phyloP scores from a whole-genome alignment of 1,140 invertebrate species.

The Frieseomelitta varia region DNA sequence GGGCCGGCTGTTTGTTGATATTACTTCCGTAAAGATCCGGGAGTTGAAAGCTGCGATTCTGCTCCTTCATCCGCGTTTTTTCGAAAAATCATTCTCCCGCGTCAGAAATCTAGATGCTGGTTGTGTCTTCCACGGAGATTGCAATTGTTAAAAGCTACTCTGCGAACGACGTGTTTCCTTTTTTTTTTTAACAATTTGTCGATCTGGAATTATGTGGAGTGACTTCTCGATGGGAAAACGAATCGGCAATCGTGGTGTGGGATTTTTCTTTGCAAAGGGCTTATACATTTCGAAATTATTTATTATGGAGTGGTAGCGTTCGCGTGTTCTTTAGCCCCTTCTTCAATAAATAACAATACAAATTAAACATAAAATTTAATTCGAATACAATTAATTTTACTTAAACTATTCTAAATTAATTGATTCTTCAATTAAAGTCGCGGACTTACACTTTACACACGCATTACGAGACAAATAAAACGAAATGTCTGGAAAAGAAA shows the following conservation, averaged over 20 bases:
- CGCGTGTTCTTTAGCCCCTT: too few species aligned
- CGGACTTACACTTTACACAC: neutral
- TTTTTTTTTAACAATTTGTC: neutral
- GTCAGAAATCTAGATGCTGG: neutral
- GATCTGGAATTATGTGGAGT: neutral
- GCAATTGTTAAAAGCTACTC: neutral
- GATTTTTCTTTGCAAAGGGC: too few species aligned
- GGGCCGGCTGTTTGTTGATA: constrained; percentile 46
- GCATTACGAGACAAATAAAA: too few species aligned
- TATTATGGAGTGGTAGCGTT: too few species aligned
- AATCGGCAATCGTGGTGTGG: neutral
- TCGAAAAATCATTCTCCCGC: neutral
- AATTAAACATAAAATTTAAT: too few species aligned
- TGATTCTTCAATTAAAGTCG: neutral
- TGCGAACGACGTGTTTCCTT: neutral
- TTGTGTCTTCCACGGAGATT: neutral
- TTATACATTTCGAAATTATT: too few species aligned
- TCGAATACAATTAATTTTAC: too few species aligned
- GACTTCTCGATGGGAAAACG: neutral
- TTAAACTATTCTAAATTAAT: too few species aligned
- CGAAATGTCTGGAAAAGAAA: neutral
- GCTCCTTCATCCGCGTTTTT: neutral
- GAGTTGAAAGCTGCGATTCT: constrained; percentile 9
- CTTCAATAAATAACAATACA: too few species aligned
- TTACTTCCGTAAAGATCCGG: constrained; percentile 39